Evolutionary conservation across 2,113 vertebrate genomes (phyloP).

Genomic region (Peucedramus taeniatus): DNA sequence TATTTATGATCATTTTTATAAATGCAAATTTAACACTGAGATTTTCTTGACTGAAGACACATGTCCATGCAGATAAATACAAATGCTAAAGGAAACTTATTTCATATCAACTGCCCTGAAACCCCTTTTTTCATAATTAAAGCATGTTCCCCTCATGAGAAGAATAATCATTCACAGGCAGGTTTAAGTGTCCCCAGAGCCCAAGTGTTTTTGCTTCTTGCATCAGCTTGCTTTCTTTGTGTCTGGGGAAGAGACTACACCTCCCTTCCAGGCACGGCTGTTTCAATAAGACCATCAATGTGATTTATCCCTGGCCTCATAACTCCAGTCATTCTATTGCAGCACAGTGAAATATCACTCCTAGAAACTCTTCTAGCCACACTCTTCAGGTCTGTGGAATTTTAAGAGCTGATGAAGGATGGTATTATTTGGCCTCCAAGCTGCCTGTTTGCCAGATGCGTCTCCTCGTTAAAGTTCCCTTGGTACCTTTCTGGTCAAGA

Average conservation of each 20-base stretch:
- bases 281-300: conserved; percentile 24
- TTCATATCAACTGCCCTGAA: accelerated
- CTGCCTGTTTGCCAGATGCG: conserved; percentile 11
- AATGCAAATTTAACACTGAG: not conserved
- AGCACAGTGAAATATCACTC: conserved; percentile 40
- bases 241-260: not conserved
- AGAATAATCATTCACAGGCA: not conserved
- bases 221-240: conserved; percentile 18
- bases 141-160: not conserved
- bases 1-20: not conserved
- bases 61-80: not conserved
- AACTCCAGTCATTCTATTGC: conserved; percentile 39
- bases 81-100: not conserved
- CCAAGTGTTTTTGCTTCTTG: not conserved
- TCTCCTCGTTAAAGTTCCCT: conserved; percentile 22
- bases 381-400: not conserved
- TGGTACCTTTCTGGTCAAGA: not conserved
- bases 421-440: not conserved
- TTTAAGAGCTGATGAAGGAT: conserved; percentile 36
- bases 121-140: not conserved
- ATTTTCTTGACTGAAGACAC: not conserved
- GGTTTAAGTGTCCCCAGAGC: not conserved
- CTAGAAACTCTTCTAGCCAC: conserved; percentile 9
- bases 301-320: conserved; percentile 56
- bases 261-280: not conserved